A percentile compares a stretch with the other conserved stretches of the same genome.
Conservation (phyloP, 2,113 vertebrate genomes). For the Tragelaphus strepsiceros region DNA sequence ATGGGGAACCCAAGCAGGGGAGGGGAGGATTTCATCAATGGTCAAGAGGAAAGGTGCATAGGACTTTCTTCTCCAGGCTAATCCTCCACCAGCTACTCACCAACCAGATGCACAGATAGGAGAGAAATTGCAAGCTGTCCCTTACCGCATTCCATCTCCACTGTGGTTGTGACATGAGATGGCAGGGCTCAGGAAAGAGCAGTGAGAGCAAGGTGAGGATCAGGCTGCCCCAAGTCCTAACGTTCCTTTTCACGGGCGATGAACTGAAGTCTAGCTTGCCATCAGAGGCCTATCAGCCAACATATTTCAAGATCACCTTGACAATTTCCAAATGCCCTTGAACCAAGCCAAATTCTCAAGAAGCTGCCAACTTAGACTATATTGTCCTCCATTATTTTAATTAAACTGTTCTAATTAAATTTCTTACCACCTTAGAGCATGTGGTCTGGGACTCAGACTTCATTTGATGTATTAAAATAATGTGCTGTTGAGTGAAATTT, state of each 20-base stretch:
- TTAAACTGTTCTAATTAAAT: slow-evolving; percentile 44
- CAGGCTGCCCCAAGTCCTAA: neutral
- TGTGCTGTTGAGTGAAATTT: neutral
- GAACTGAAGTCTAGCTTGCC: neutral
- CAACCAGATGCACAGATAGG: neutral
- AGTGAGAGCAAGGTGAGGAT: neutral
- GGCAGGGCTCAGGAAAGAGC: neutral
- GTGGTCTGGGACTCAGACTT: neutral
- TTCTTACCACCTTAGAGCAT: slow-evolving; percentile 3
- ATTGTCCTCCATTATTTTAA: slow-evolving; percentile 11
- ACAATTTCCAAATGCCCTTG: neutral
- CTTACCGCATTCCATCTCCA: neutral
- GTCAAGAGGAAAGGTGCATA: neutral
- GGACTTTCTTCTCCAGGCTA: neutral
- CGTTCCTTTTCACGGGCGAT: neutral
- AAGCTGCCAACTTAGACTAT: neutral
- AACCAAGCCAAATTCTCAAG: slow-evolving; percentile 21
- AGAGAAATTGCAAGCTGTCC: neutral
- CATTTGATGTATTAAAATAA: slow-evolving; percentile 44
- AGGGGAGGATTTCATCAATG: neutral
- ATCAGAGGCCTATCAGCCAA: neutral
- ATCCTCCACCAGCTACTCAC: neutral
- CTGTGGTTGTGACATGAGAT: neutral
- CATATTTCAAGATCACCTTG: neutral
- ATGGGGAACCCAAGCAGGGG: too few species aligned